These are phyloP conservation scores for Lepeophtheirus nordmannii DNA, from an alignment of 2,888 invertebrate species.

Conservation along the genomic window DNA sequence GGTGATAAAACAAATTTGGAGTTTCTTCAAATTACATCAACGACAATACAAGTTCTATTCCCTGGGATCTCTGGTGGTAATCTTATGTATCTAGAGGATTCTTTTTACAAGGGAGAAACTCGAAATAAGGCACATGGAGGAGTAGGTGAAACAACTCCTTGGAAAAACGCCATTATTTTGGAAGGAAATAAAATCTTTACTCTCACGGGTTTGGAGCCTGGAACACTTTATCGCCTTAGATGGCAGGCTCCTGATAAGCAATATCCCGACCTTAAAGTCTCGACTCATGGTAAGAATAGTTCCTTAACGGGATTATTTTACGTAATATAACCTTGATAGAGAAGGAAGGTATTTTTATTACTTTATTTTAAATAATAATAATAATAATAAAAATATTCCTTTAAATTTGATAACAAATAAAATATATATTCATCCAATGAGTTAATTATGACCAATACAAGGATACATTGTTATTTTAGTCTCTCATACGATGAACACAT, in stretches of 20 bases:
- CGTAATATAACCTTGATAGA: neutral
- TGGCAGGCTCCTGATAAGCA: constrained; percentile 20
- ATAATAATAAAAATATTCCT: neutral
- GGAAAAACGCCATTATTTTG: constrained; percentile 21
- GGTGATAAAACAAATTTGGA: neutral
- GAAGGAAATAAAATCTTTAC: constrained; percentile 23
- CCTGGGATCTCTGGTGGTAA: constrained; percentile 22
- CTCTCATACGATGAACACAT: too few relatives aligned
- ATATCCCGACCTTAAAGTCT: constrained; percentile 19
- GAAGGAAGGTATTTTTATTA: neutral
- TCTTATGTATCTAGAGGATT: constrained; percentile 20
- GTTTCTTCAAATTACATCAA: constrained; percentile 18
- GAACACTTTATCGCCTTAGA: constrained; percentile 8
- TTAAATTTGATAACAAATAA: too few relatives aligned
- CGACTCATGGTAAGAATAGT: constrained; percentile 7
- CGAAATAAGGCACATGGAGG: neutral
- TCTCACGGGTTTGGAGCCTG: constrained; percentile 15
- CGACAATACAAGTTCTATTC: constrained; percentile 20
- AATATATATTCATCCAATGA: too few relatives aligned
- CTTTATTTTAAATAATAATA: neutral
- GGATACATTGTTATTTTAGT: too few relatives aligned
- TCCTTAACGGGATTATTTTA: neutral
- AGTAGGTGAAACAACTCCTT: neutral
- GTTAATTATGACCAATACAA: too few relatives aligned
- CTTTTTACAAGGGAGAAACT: neutral